These are phyloP conservation scores for Xiphydria camelus DNA, from an alignment of 2,888 invertebrate species.

Conservation along the genomic window DNA sequence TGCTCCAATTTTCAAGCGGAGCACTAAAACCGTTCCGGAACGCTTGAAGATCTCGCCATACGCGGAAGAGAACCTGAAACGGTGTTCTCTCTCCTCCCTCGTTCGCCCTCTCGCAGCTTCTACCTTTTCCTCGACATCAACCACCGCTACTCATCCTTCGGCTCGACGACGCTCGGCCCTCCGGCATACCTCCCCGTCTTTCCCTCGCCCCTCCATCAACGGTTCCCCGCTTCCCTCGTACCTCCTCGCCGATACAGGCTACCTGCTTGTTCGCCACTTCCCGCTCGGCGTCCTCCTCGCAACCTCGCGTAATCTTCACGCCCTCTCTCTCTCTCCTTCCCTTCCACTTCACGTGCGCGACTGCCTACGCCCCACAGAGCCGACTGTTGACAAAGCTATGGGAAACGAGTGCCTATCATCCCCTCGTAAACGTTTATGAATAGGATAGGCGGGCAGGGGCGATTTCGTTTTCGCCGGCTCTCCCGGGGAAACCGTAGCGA, in stretches of 20 bases:
- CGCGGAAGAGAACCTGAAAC: not conserved
- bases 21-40: too few species aligned
- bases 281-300: not conserved
- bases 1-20: too few species aligned
- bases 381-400: slow-evolving; percentile 30
- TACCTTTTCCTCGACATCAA: not conserved
- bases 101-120: not conserved
- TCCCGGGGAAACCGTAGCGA: not conserved
- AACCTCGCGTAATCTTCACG: not conserved
- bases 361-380: slow-evolving; percentile 7
- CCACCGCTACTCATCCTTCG: too few species aligned
- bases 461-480: slow-evolving; percentile 4
- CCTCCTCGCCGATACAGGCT: slow-evolving; percentile 16
- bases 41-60: not conserved
- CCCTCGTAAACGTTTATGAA: slow-evolving; percentile 38
- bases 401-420: slow-evolving; percentile 22
- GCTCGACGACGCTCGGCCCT: too few species aligned
- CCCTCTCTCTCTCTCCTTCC: slow-evolving; percentile 8
- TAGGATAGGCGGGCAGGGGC: slow-evolving; percentile 10
- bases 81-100: not conserved
- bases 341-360: slow-evolving; percentile 11
- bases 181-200: slow-evolving; percentile 5
- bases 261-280: slow-evolving; percentile 9
- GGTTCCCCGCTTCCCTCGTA: slow-evolving; percentile 14
- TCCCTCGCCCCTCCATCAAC: slow-evolving; percentile 3